Base-by-base conservation (phyloP, 2,797 vertebrate species). In the Clarias fuscus region DNA sequence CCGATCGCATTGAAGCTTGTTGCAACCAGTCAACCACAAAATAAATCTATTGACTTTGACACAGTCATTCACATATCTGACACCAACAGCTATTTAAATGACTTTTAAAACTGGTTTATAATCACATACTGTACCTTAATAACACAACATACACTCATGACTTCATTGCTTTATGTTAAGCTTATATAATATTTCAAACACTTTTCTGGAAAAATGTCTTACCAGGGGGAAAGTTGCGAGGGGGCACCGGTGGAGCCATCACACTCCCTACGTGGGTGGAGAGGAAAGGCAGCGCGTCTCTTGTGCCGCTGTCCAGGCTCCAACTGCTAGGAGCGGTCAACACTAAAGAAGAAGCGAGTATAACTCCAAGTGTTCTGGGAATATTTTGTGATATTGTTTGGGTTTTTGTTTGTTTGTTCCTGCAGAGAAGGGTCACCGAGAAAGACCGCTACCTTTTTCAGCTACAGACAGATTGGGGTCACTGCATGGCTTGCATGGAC, bases 401-500 rank as follows among this genome's bases (percentile, higher is more conserved):
- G 10, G 27, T n/a, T 1, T 1, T 53, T 53, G 61, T 73, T 17
- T 58, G 22, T 72, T 43, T 24, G 20, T 15, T 48, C 14, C 24
- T 48, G 43, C 13, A 43, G 37, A 71, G 33, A 73, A 48, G 48
- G 22, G 13, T 48, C 22, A 65, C 11, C 1, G 4, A 43, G 61
- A 43, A 67, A 53, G 91, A 91, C 90, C 89, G 92, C 40, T 95
- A 99, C 98, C 98, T 97, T 99, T 99, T 93, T 99, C 98, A 90
- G 97, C 97, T 90, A 98, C 96, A 87, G 94, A 98, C 86, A 97
- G 95, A 93, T 99, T 98, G 89, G 97, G 96, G 89, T 99, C 98
- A 72, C 96, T 96, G 93, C 97, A 99, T 18, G 98, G 98, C 94
- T 99, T 99, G 95, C 98, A 99, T 7, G 98, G 96, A 92, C 98